These are phyloP conservation scores for Ichneumon xanthorius DNA, from an alignment of 2,888 invertebrate genomes.

Conservation along the genomic window DNA sequence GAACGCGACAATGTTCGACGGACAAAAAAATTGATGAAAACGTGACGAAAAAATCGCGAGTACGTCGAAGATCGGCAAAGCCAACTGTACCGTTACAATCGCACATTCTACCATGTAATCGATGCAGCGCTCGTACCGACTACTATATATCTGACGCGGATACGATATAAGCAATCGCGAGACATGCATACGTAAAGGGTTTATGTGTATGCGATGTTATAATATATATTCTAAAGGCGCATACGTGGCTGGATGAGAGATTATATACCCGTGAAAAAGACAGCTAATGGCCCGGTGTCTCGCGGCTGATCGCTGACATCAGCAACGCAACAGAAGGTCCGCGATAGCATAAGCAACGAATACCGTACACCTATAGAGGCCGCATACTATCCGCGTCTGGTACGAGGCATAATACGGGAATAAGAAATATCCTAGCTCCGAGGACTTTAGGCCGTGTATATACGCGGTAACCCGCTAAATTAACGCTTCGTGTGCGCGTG, in stretches of 20 bases:
- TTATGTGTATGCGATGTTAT: constrained; percentile 45
- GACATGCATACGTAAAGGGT: constrained; percentile 26
- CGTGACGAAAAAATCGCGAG: background rate
- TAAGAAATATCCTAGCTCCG: constrained; percentile 23
- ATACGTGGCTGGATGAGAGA: constrained; percentile 50
- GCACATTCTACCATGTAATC: constrained; percentile 9
- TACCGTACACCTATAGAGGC: constrained; percentile 31
- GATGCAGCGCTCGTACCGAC: constrained; percentile 20
- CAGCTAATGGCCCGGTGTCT: constrained; percentile 62
- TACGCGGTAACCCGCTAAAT: constrained; percentile 42
- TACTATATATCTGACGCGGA: constrained; percentile 19
- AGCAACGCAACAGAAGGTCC: constrained; percentile 57
- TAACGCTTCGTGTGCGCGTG: constrained; percentile 44
- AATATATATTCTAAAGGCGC: constrained; percentile 40
- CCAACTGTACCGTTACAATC: constrained; percentile 8
- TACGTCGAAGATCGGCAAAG: constrained; percentile 2
- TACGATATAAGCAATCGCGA: constrained; percentile 30
- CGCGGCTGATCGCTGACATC: constrained; percentile 61
- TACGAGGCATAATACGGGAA: constrained; percentile 43
- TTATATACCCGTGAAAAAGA: constrained; percentile 61
- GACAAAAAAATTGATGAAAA: background rate
- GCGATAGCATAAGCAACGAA: constrained; percentile 52
- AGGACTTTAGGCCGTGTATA: constrained; percentile 32
- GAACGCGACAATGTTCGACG: background rate
- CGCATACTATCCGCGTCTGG: constrained; percentile 30